Evolutionary conservation across 2,797 vertebrate species (phyloP).

Genomic region (Pangasius mekongensis): DNA sequence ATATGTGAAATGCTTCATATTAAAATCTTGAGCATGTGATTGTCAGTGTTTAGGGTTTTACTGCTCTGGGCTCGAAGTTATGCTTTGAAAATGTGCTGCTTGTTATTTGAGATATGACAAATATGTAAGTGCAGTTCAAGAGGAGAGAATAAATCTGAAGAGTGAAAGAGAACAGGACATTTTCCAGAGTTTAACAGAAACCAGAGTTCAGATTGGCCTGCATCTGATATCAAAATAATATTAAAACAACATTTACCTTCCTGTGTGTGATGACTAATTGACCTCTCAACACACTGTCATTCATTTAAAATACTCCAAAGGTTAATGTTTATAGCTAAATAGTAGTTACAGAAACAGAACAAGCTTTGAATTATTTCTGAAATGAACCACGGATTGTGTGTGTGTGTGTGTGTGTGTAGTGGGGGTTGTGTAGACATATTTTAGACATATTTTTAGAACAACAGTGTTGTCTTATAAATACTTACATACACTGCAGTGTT

Average conservation of each 20-base stretch:
- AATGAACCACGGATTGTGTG: background rate
- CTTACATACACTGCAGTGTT: background rate
- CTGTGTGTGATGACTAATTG: background rate
- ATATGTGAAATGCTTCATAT: background rate
- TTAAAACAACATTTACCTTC: background rate
- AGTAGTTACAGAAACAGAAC: background rate
- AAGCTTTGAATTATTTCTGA: slow-evolving; percentile 1
- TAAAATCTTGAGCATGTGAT: background rate
- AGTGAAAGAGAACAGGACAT: background rate
- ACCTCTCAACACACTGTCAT: background rate
- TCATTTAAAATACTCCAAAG: background rate
- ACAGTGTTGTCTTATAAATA: background rate
- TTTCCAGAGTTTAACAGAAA: background rate
- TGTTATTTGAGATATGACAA: background rate
- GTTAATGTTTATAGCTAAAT: background rate
- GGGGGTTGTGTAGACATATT: background rate
- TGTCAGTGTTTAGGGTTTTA: background rate
- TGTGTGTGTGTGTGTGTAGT: too few species aligned
- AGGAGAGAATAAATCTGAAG: background rate
- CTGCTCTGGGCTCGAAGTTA: background rate
- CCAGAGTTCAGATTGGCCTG: background rate
- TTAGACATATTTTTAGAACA: background rate
- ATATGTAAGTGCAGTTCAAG: background rate
- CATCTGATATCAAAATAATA: background rate
- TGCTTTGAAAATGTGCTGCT: background rate